These are phyloP conservation scores for Stichopus horrens DNA, from an alignment of 53 echinoderm and acorn worm species.

Conservation along the genomic window DNA sequence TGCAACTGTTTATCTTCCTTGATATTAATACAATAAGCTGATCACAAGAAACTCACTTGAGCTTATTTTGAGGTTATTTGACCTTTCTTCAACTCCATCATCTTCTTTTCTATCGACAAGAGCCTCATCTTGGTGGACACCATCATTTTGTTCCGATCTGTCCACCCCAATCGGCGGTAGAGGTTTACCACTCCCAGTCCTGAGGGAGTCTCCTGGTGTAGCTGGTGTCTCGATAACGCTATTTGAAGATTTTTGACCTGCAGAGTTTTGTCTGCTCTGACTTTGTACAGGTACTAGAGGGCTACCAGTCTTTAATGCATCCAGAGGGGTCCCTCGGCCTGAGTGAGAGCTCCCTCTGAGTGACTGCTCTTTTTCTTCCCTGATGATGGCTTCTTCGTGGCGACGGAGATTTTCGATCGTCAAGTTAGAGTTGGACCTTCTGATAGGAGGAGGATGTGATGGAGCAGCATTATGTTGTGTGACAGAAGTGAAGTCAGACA, in stretches of 20 bases:
- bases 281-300: conserved; percentile 73
- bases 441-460: background rate
- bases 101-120: background rate
- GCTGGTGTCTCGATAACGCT: conserved; percentile 37
- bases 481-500: conserved; percentile 18
- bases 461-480: background rate
- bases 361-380: conserved; percentile 53
- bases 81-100: background rate
- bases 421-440: conserved; percentile 72
- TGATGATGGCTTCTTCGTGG: conserved; percentile 66
- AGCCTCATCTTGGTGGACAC: background rate
- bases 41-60: conserved; percentile 46
- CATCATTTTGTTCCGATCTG: conserved; percentile 7
- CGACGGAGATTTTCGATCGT: conserved; percentile 88
- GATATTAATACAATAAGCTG: too few relatives aligned
- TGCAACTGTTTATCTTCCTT: too few relatives aligned
- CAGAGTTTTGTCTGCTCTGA: conserved; percentile 51
- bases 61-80: conserved; percentile 22
- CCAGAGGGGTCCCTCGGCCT: conserved; percentile 41
- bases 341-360: conserved; percentile 54
- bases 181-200: conserved; percentile 85
- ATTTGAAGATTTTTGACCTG: conserved; percentile 39
- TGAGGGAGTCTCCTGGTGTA: conserved; percentile 59
- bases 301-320: conserved; percentile 56
- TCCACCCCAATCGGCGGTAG: conserved; percentile 84